Conservation (phyloP, 2,797 vertebrate genomes). For the Cyprinodon diabolis region DNA sequence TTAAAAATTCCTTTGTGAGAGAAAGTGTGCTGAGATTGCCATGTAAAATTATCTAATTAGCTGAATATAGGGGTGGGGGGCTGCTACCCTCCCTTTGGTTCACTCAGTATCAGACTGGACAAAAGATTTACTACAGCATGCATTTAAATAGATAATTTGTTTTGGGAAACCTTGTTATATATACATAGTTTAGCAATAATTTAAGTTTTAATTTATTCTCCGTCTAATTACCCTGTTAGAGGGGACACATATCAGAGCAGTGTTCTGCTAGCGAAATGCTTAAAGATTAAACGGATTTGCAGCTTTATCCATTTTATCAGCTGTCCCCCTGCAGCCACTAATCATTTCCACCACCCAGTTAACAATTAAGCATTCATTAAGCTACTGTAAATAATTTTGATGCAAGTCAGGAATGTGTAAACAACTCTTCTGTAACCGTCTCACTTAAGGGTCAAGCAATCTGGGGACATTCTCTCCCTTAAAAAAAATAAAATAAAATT, state of each 20-base stretch:
- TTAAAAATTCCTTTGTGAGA: slow-evolving; percentile 55
- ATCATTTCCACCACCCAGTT: slow-evolving; percentile 41
- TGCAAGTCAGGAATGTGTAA: slow-evolving; percentile 57
- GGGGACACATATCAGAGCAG: slow-evolving; percentile 32
- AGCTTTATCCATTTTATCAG: slow-evolving; percentile 37
- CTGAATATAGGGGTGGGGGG: neutral
- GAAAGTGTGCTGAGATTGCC: slow-evolving; percentile 18
- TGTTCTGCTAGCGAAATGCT: neutral
- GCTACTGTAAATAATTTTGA: slow-evolving; percentile 53
- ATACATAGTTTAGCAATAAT: neutral
- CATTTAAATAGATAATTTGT: slow-evolving; percentile 9
- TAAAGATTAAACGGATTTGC: slow-evolving; percentile 42
- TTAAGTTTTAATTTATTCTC: slow-evolving; percentile 14
- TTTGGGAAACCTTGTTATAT: neutral
- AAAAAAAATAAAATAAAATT: slow-evolving; percentile 41
- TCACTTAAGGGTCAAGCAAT: slow-evolving; percentile 57
- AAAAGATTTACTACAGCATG: slow-evolving; percentile 23
- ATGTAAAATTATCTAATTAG: slow-evolving; percentile 50
- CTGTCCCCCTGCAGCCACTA: slow-evolving; percentile 51
- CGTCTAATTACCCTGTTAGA: slow-evolving; percentile 22
- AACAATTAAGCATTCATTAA: slow-evolving; percentile 70
- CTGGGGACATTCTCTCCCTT: slow-evolving; percentile 28
- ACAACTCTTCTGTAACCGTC: slow-evolving; percentile 39
- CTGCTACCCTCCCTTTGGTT: slow-evolving; percentile 16
- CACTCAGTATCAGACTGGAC: slow-evolving; percentile 5